Conservation (phyloP, 30 jellyfish, hydroid and myxozoan species). For the Nemopilema nomurai region DNA sequence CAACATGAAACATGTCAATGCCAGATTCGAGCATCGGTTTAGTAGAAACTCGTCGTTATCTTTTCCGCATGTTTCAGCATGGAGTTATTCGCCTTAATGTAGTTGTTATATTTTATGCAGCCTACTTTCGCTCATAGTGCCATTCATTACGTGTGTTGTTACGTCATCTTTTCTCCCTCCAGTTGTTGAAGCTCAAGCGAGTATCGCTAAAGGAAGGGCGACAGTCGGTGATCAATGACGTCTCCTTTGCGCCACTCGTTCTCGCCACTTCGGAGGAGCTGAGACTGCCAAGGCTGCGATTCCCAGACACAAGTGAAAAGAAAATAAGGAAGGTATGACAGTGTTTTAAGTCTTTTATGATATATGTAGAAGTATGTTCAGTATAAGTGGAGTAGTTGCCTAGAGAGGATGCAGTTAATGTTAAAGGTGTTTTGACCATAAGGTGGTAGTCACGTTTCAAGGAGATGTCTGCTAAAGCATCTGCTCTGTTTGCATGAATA, state of each 20-base stretch:
- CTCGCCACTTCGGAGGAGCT: conserved; percentile 64
- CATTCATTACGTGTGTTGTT: background rate
- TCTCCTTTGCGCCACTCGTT: conserved; percentile 89
- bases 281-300: conserved; percentile 80
- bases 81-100: too few relatives aligned
- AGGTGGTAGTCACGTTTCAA: too few relatives aligned
- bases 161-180: background rate
- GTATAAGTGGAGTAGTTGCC: too few relatives aligned
- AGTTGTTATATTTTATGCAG: background rate
- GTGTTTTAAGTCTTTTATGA: background rate
- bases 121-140: background rate
- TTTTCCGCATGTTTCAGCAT: too few relatives aligned
- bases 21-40: too few relatives aligned
- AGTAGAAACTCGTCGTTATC: too few relatives aligned
- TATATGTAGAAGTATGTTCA: too few relatives aligned
- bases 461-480: too few relatives aligned
- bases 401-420: too few relatives aligned
- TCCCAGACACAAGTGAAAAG: conserved; percentile 68
- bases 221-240: conserved; percentile 87
- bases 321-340: conserved; percentile 63
- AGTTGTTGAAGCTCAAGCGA: conserved; percentile 90
- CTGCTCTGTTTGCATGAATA: too few relatives aligned
- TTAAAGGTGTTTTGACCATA: too few relatives aligned
- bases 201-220: conserved; percentile 90
- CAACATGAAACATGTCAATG: too few relatives aligned